Evolutionary conservation across 2,888 invertebrate species (phyloP).

Genomic region (Conomelus anceps): DNA sequence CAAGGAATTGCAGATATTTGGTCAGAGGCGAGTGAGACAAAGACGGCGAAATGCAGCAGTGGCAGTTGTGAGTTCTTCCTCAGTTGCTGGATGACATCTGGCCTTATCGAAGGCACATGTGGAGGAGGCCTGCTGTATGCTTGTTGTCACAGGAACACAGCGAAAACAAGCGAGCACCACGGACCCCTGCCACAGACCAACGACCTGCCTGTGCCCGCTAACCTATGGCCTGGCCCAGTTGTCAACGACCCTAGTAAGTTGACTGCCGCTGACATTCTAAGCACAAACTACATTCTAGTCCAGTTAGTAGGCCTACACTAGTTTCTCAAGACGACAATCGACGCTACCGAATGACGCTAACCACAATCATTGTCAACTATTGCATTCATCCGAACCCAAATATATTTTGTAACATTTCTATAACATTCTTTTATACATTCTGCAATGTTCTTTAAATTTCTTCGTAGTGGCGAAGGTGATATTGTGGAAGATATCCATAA

Average conservation of each 20-base stretch:
- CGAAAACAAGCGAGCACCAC: slow-evolving; percentile 36
- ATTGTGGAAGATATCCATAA: no score
- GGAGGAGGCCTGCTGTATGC: slow-evolving; percentile 70
- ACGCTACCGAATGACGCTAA: background rate
- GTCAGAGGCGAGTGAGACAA: slow-evolving; percentile 11
- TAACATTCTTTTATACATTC: no score
- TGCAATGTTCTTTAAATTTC: no score
- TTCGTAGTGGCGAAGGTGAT: no score
- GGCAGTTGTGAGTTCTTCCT: slow-evolving; percentile 80
- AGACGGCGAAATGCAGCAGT: slow-evolving; percentile 22
- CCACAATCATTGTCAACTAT: background rate
- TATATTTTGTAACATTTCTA: no score
- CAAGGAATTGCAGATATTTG: slow-evolving; percentile 22
- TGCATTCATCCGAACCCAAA: no score
- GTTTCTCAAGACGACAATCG: background rate
- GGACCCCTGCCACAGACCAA: slow-evolving; percentile 32
- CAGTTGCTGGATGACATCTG: slow-evolving; percentile 85
- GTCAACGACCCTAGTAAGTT: slow-evolving; percentile 73
- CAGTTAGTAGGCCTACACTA: background rate
- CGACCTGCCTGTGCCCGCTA: slow-evolving; percentile 45
- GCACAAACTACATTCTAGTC: background rate
- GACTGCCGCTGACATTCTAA: slow-evolving; percentile 25
- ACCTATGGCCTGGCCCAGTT: slow-evolving; percentile 67
- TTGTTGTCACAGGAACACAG: slow-evolving; percentile 67
- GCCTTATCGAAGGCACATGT: slow-evolving; percentile 77